Evolutionary conservation across 2,113 vertebrate species (phyloP).

Genomic region (Mustelus asterias): DNA sequence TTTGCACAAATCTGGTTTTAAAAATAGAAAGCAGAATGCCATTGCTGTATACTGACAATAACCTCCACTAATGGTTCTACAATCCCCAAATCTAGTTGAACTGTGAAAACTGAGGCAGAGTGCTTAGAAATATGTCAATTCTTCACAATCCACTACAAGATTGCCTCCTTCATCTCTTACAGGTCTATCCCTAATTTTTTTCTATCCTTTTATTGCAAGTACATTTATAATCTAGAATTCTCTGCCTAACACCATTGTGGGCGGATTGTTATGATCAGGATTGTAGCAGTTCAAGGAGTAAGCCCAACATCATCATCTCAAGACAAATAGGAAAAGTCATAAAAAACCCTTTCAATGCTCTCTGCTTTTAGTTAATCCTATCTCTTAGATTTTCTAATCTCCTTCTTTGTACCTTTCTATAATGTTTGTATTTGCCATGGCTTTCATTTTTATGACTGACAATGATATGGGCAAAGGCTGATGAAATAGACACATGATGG

Average conservation of each 20-base stretch:
- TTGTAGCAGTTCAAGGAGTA: not conserved
- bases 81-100: slow-evolving; percentile 6
- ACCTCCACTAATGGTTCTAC: not conserved
- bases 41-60: not conserved
- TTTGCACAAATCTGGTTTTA: slow-evolving; percentile 16
- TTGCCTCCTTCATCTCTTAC: not conserved
- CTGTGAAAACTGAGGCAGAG: slow-evolving; percentile 3
- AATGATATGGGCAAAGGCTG: not conserved
- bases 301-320: not conserved
- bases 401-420: not conserved
- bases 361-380: not conserved
- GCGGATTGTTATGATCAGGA: not conserved
- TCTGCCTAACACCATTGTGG: not conserved
- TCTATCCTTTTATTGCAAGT: not conserved
- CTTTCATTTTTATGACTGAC: not conserved
- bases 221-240: not conserved
- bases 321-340: not conserved
- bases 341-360: not conserved
- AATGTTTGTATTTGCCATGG: not conserved
- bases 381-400: not conserved
- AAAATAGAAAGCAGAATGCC: not conserved
- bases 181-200: not conserved
- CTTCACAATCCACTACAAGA: not conserved
- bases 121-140: not conserved
- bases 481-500: not conserved